phyloP scores from a whole-genome alignment of 2,113 vertebrate species.

The Plecotus auritus region DNA sequence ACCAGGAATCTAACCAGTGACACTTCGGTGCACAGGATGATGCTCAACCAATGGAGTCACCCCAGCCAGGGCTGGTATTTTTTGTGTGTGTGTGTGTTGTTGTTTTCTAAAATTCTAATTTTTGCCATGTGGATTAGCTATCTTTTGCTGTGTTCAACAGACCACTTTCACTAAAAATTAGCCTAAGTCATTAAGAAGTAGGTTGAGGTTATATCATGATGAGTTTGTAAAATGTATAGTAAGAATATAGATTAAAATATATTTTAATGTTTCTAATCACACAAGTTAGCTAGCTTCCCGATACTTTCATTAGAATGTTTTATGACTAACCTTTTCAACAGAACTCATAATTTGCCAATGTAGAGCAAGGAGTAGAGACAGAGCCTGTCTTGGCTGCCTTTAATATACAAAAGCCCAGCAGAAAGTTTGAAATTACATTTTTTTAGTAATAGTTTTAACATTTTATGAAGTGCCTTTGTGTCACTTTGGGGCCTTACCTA shows the following conservation, averaged over 20 bases:
- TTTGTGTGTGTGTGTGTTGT: neutral
- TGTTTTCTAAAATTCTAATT: neutral
- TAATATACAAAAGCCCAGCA: neutral
- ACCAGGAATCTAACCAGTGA: neutral
- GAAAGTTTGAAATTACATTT: neutral
- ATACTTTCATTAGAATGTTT: neutral
- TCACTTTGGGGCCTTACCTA: neutral
- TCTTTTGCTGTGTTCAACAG: neutral
- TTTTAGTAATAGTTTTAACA: neutral
- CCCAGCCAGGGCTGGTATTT: neutral
- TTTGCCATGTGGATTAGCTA: neutral
- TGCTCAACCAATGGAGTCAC: neutral
- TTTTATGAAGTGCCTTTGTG: neutral
- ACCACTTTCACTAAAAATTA: neutral
- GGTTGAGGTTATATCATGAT: neutral
- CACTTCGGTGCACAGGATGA: neutral
- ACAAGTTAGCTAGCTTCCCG: neutral
- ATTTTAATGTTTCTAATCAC: neutral
- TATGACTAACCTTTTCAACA: neutral
- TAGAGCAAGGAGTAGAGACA: neutral
- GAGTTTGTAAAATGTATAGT: constrained; percentile 10
- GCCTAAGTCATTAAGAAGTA: neutral
- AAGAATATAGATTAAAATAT: neutral
- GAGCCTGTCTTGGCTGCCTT: neutral
- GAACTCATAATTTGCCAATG: neutral